phyloP scores from a whole-genome alignment of 2,888 invertebrate genomes.

The Anagyrus pseudococci region DNA sequence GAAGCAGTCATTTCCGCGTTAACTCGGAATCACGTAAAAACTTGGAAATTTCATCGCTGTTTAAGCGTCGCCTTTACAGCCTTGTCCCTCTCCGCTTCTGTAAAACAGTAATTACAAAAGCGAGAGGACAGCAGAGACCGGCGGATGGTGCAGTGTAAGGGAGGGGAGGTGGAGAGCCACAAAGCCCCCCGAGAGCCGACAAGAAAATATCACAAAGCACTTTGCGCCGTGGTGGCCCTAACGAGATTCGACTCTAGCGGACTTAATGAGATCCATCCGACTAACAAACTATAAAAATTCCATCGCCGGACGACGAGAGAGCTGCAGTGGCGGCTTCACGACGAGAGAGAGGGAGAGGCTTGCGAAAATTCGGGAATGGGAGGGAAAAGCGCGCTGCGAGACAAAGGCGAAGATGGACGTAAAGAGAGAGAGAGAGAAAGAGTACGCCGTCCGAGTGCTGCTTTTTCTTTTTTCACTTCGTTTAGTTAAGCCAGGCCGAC shows the following conservation, averaged over 20 bases:
- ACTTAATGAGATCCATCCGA: slow-evolving; percentile 33
- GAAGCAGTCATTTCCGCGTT: too few species aligned
- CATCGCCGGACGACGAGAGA: slow-evolving; percentile 7
- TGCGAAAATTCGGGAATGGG: neutral
- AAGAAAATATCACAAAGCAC: slow-evolving; percentile 35
- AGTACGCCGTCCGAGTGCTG: too few species aligned
- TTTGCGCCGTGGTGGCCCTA: slow-evolving; percentile 17
- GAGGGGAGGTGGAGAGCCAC: neutral
- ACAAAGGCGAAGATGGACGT: neutral
- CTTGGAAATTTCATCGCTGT: slow-evolving; percentile 34
- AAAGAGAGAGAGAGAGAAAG: neutral
- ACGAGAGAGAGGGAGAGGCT: neutral
- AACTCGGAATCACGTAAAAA: too few species aligned
- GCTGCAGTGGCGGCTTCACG: too few species aligned
- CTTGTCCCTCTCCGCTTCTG: neutral
- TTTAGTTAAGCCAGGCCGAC: too few species aligned
- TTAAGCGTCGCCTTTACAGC: slow-evolving; percentile 14
- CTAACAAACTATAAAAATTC: slow-evolving; percentile 34
- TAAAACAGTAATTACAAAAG: slow-evolving; percentile 34
- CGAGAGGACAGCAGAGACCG: slow-evolving; percentile 1
- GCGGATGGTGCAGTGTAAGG: neutral
- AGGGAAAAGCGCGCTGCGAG: neutral
- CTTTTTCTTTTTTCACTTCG: too few species aligned
- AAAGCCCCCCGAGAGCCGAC: neutral
- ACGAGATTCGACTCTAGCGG: slow-evolving; percentile 33